Evolutionary conservation across 2,113 vertebrate species (phyloP).

Genomic region (Lucifuga dentata): DNA sequence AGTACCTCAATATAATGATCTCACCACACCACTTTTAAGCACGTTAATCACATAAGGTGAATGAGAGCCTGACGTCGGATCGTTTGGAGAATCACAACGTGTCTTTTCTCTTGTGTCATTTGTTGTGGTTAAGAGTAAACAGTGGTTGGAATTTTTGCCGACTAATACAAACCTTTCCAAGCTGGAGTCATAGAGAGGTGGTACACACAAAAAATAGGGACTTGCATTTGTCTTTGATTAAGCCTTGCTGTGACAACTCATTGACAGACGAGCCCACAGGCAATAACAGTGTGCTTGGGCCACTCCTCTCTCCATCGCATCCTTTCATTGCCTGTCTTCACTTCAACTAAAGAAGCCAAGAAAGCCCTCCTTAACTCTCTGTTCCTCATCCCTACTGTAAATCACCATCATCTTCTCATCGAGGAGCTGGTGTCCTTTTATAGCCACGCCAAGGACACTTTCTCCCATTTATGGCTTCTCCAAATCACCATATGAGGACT

Average conservation of each 20-base stretch:
- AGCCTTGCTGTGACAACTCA: conserved; percentile 37
- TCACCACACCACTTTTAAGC: conserved; percentile 26
- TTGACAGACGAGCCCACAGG: conserved; percentile 52
- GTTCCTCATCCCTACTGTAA: conserved; percentile 54
- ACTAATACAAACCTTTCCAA: conserved; percentile 27
- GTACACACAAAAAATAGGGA: conserved; percentile 6
- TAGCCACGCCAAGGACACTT: conserved; percentile 76
- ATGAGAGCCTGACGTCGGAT: conserved; percentile 11
- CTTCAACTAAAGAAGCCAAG: conserved; percentile 43
- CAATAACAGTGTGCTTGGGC: conserved; percentile 13
- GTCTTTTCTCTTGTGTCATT: conserved; percentile 44
- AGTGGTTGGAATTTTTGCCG: conserved; percentile 18
- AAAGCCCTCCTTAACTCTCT: conserved; percentile 42
- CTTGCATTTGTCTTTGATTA: conserved; percentile 50
- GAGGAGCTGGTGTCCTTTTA: conserved; percentile 75
- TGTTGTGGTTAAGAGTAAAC: conserved; percentile 42
- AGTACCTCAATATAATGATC: conserved; percentile 31
- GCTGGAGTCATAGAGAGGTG: conserved; percentile 3
- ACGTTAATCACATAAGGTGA: conserved; percentile 30
- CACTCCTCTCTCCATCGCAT: conserved; percentile 44
- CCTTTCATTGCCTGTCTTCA: conserved; percentile 26
- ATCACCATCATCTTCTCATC: conserved; percentile 57
- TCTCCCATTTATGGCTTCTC: conserved; percentile 82
- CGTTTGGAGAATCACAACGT: conserved; percentile 26
- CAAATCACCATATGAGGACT: conserved; percentile 21